Evolutionary conservation across 2,113 vertebrate species (phyloP).

Genomic region (Tursiops truncatus): DNA sequence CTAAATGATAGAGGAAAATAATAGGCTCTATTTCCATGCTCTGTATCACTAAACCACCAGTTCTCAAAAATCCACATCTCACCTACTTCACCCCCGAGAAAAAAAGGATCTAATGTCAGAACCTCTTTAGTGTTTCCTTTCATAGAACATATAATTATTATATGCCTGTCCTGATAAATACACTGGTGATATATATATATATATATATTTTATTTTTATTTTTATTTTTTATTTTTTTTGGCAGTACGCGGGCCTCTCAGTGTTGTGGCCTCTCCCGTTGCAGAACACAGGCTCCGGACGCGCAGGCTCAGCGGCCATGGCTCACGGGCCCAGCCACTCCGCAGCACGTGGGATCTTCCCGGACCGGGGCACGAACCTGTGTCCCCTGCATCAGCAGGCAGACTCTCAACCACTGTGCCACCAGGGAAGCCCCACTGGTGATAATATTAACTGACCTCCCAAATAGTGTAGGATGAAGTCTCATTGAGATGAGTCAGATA

Average conservation of each 20-base stretch:
- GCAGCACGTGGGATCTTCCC: too few relatives aligned
- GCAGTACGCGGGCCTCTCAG: rapidly evolving
- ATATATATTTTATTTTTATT: too few relatives aligned
- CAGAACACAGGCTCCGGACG: too few relatives aligned
- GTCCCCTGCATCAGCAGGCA: too few relatives aligned
- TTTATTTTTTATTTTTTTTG: too few relatives aligned
- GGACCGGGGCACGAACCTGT: too few relatives aligned
- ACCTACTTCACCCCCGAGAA: background rate
- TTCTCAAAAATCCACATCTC: background rate
- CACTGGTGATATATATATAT: background rate
- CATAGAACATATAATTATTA: background rate
- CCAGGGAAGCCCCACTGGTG: too few relatives aligned
- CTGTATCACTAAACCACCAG: background rate
- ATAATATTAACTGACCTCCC: background rate
- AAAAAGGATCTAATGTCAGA: background rate
- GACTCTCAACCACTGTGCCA: too few relatives aligned
- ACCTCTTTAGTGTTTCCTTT: background rate
- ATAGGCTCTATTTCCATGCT: background rate
- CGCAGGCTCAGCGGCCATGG: too few relatives aligned
- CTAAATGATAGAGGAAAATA: background rate
- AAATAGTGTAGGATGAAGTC: background rate
- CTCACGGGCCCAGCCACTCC: too few relatives aligned
- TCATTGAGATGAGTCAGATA: background rate
- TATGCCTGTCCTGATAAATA: background rate
- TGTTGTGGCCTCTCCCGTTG: too few relatives aligned